phyloP scores from a whole-genome alignment of 2,888 invertebrate genomes.

The Odontocerum albicorne region DNA sequence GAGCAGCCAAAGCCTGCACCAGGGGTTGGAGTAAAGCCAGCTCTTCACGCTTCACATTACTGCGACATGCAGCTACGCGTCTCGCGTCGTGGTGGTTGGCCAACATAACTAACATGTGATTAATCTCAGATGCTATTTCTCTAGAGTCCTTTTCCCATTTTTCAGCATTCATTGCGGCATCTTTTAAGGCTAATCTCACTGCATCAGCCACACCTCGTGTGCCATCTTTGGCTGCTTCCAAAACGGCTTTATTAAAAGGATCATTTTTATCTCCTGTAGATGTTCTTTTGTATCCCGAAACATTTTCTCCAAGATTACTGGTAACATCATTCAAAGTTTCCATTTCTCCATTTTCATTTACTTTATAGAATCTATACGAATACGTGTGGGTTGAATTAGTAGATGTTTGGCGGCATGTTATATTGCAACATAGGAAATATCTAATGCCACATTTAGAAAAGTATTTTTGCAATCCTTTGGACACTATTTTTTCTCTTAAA shows the following conservation, averaged over 20 bases:
- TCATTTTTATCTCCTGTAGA: constrained; percentile 46
- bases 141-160: constrained; percentile 50
- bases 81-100: constrained; percentile 46
- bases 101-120: constrained; percentile 51
- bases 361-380: constrained; percentile 63
- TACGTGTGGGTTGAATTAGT: constrained; percentile 62
- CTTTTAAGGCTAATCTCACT: constrained; percentile 47
- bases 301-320: constrained; percentile 56
- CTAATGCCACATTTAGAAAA: constrained; percentile 59
- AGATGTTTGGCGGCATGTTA: constrained; percentile 56
- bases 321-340: constrained; percentile 58
- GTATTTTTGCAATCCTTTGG: constrained; percentile 61
- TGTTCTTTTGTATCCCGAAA: constrained; percentile 52
- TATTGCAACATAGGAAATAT: constrained; percentile 63
- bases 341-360: constrained; percentile 56
- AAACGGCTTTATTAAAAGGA: constrained; percentile 51
- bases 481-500: constrained; percentile 63
- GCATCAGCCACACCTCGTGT: constrained; percentile 51
- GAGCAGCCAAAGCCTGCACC: constrained; percentile 13
- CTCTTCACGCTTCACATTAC: constrained; percentile 14
- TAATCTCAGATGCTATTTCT: constrained; percentile 53
- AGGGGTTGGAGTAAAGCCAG: constrained; percentile 20
- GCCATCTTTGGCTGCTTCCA: constrained; percentile 48
- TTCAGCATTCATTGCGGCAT: constrained; percentile 50
- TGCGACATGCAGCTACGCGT: neutral